A percentile compares a stretch with the other conserved stretches of the same genome.
Conservation (phyloP, 2,113 vertebrate species). For the Nansenia antarctica region DNA sequence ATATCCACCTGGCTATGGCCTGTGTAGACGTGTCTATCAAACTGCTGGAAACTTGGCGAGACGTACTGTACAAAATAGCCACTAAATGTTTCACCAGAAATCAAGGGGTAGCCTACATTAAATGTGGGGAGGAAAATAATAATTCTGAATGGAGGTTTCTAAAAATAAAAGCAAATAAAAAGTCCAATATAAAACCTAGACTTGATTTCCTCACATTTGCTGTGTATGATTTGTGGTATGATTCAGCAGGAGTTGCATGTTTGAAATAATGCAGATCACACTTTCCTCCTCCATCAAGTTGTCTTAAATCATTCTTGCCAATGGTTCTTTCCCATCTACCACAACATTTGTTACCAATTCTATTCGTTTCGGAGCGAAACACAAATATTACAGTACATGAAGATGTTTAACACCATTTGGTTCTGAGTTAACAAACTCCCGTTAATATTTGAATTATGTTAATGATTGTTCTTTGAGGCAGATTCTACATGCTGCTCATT, state of each 20-base stretch:
- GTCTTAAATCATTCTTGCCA: background rate
- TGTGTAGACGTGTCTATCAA: constrained; percentile 11
- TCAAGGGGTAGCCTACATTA: background rate
- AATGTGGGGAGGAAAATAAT: constrained; percentile 17
- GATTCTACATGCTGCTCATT: too few species aligned
- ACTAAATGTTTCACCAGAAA: constrained; percentile 23
- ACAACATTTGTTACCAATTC: too few species aligned
- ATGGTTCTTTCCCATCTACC: background rate
- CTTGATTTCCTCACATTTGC: too few species aligned
- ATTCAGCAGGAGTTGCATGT: background rate
- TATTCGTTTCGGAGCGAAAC: too few species aligned
- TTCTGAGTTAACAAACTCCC: too few species aligned
- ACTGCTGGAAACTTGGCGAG: constrained; percentile 33
- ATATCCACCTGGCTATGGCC: constrained; percentile 6
- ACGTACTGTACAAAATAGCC: background rate
- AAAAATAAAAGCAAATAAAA: background rate
- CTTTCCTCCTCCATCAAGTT: background rate
- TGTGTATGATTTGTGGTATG: background rate
- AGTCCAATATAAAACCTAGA: background rate
- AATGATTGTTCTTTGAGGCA: too few species aligned
- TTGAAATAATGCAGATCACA: background rate
- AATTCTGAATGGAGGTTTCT: constrained; percentile 1
- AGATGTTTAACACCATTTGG: too few species aligned
- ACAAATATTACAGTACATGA: too few species aligned
- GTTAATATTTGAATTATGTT: too few species aligned